These are phyloP conservation scores for Tadarida brasiliensis DNA, from an alignment of 2,797 vertebrate species.

Conservation along the genomic window DNA sequence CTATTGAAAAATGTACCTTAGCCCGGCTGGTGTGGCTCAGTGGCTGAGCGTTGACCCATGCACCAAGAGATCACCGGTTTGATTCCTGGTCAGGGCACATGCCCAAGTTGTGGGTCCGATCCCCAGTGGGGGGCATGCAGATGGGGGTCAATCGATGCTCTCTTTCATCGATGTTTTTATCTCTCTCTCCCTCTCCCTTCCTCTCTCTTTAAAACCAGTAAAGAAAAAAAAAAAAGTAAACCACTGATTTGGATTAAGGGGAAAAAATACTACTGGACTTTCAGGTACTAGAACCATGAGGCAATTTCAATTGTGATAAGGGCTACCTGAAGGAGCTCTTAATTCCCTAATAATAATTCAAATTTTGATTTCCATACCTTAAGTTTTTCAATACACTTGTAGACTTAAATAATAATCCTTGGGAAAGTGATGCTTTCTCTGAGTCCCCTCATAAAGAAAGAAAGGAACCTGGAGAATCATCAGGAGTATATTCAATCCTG, in stretches of 20 bases:
- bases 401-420: constrained; percentile 88
- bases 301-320: not conserved
- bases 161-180: too few species aligned
- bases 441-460: constrained; percentile 47
- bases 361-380: constrained; percentile 76
- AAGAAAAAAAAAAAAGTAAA: too few species aligned
- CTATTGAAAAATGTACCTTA: not conserved
- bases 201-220: too few species aligned
- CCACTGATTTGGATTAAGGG: not conserved
- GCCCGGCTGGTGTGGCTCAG: too few species aligned
- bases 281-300: not conserved
- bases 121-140: too few species aligned
- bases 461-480: constrained; percentile 65
- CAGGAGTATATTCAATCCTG: constrained; percentile 70
- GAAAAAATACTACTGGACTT: not conserved
- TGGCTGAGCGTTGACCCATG: too few species aligned
- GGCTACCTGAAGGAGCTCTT: constrained; percentile 71
- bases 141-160: too few species aligned
- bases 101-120: too few species aligned
- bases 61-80: too few species aligned
- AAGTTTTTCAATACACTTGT: constrained; percentile 72
- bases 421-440: constrained; percentile 81
- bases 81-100: too few species aligned
- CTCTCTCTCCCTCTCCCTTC: too few species aligned
- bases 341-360: constrained; percentile 77